Evolutionary conservation across 2,113 vertebrate genomes (phyloP).

Genomic region (Panthera uncia): DNA sequence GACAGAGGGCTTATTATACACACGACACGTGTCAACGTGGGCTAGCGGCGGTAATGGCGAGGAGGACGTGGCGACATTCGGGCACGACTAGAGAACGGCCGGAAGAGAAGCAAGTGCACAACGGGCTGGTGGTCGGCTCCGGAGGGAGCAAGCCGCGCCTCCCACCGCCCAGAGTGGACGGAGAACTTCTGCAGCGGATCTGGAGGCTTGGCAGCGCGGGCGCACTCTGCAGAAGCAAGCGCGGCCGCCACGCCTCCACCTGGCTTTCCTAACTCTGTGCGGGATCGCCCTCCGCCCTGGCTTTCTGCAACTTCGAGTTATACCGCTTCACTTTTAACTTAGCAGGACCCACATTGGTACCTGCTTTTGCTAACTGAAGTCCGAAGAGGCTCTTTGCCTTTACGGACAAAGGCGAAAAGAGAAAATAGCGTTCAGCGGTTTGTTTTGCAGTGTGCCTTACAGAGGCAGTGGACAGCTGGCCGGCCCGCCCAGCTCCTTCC

Average conservation of each 20-base stretch:
- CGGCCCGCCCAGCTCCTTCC: not conserved
- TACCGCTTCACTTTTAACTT: not conserved
- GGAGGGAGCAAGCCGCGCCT: not conserved
- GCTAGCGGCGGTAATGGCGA: not conserved
- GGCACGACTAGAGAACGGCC: not conserved
- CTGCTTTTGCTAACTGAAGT: not conserved
- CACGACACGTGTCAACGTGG: not conserved
- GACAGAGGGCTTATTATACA: not conserved
- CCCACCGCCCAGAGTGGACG: not conserved
- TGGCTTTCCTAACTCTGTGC: not conserved
- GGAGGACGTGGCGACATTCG: not conserved
- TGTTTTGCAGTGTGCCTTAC: not conserved
- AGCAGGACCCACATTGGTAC: rapidly evolving
- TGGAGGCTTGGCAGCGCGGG: not conserved
- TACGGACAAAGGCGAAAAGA: not conserved
- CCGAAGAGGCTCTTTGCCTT: not conserved
- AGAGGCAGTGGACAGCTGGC: rapidly evolving
- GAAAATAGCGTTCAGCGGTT: too few relatives aligned
- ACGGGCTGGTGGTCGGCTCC: not conserved
- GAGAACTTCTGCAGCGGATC: too few relatives aligned
- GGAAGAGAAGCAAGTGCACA: not conserved
- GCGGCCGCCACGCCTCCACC: not conserved
- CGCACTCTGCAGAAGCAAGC: too few relatives aligned
- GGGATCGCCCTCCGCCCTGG: not conserved
- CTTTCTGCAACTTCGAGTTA: not conserved